Evolutionary conservation across 2,888 invertebrate genomes (phyloP).

Genomic region (Philereme vetulata): DNA sequence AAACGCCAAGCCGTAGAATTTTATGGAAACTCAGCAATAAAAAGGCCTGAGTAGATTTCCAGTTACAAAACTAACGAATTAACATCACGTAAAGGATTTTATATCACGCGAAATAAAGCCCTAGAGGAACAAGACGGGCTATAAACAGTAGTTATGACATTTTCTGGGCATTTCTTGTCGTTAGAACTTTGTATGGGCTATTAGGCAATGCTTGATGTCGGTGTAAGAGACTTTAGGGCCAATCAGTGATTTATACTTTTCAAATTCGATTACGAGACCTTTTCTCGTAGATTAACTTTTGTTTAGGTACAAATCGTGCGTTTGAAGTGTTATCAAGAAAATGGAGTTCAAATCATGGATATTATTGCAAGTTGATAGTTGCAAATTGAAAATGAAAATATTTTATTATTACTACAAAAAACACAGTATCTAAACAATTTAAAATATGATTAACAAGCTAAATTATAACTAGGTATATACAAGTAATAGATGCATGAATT

Average conservation of each 20-base stretch:
- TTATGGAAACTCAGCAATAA: constrained; percentile 28
- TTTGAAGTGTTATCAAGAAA: background rate
- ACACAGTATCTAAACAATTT: too few relatives aligned
- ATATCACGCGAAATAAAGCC: constrained; percentile 21
- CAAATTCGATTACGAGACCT: constrained; percentile 14
- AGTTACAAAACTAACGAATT: constrained; percentile 30
- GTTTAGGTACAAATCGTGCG: background rate
- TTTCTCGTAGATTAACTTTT: constrained; percentile 17
- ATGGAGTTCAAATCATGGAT: background rate
- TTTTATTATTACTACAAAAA: too few relatives aligned
- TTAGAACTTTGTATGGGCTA: constrained; percentile 28
- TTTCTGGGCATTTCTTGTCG: constrained; percentile 26
- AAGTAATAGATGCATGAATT: too few relatives aligned
- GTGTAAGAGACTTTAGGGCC: constrained; percentile 32
- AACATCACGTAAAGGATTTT: constrained; percentile 13
- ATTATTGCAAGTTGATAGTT: background rate
- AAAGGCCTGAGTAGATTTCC: constrained; percentile 16
- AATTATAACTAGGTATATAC: too few relatives aligned
- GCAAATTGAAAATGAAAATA: too few relatives aligned
- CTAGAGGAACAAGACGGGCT: constrained; percentile 22
- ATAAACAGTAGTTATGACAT: constrained; percentile 30
- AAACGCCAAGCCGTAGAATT: constrained; percentile 17
- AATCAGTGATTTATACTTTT: constrained; percentile 32
- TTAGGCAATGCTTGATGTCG: constrained; percentile 22
- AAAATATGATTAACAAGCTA: too few relatives aligned